Percentiles rank a stretch among this genome's conserved stretches.
phyloP scores from a whole-genome alignment of 1,140 invertebrate species.

The Cyphomyrmex costatus region DNA sequence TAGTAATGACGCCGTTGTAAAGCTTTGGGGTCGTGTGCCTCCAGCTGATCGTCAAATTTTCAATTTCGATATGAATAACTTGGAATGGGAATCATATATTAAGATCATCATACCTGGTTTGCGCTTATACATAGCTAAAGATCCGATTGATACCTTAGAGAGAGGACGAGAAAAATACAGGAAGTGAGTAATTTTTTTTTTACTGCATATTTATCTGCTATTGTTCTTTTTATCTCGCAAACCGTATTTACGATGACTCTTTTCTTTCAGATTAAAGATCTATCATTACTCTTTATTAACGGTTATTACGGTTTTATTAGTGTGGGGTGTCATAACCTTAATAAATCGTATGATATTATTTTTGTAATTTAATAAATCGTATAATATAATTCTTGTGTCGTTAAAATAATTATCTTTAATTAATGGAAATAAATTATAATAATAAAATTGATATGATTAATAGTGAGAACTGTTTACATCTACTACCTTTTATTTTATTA shows the following conservation, averaged over 20 bases:
- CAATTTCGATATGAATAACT: constrained; percentile 82
- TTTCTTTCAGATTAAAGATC: constrained; percentile 67
- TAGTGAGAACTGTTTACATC: not conserved
- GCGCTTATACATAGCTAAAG: constrained; percentile 86
- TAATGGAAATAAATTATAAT: not conserved
- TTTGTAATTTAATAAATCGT: constrained; percentile 21
- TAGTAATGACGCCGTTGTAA: constrained; percentile 86
- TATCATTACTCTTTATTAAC: constrained; percentile 69
- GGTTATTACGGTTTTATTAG: constrained; percentile 2
- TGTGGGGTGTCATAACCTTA: constrained; percentile 52
- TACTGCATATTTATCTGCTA: not conserved
- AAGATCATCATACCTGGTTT: constrained; percentile 84
- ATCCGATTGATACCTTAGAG: constrained; percentile 82
- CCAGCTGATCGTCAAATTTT: constrained; percentile 86
- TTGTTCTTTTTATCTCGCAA: not conserved
- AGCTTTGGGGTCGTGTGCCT: constrained; percentile 85
- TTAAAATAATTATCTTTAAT: not conserved
- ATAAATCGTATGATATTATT: constrained; percentile 3
- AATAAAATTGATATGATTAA: not conserved
- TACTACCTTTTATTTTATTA: not conserved
- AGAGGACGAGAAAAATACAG: constrained; percentile 64
- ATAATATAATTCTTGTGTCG: constrained; percentile 33
- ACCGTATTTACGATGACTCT: not conserved
- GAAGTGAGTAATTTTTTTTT: constrained; percentile 69
- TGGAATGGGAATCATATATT: constrained; percentile 86